These are phyloP conservation scores for Luperina testacea DNA, from an alignment of 2,888 invertebrate species.

Conservation along the genomic window DNA sequence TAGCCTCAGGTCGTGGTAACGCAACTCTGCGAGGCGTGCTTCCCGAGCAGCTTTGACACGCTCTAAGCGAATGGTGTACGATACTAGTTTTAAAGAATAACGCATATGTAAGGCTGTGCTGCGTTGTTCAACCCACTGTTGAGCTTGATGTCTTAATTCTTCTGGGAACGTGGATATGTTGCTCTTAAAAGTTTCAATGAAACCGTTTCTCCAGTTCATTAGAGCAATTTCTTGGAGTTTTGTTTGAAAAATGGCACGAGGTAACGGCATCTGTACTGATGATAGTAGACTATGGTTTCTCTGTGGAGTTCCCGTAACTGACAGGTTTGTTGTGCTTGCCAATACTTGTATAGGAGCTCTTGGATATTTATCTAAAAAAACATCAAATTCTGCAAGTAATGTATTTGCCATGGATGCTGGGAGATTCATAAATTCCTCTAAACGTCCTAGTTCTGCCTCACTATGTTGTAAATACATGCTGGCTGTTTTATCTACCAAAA, in stretches of 20 bases:
- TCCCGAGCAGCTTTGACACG: conserved; percentile 77
- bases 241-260: conserved; percentile 78
- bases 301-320: conserved; percentile 62
- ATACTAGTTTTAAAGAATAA: conserved; percentile 79
- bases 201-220: conserved; percentile 82
- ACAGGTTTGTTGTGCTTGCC: conserved; percentile 40
- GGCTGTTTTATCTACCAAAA: conserved; percentile 73
- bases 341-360: conserved; percentile 50
- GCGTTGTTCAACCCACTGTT: conserved; percentile 80
- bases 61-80: conserved; percentile 80
- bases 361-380: conserved; percentile 80
- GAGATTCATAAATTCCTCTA: conserved; percentile 80
- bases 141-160: conserved; percentile 76
- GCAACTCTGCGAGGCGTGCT: conserved; percentile 75
- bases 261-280: conserved; percentile 62
- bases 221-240: conserved; percentile 78
- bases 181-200: conserved; percentile 80
- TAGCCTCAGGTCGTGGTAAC: conserved; percentile 77
- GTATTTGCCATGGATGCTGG: conserved; percentile 72
- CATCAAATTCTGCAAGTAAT: conserved; percentile 79
- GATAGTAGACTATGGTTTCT: conserved; percentile 20
- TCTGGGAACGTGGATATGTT: conserved; percentile 76
- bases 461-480: conserved; percentile 77
- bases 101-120: conserved; percentile 76
- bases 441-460: conserved; percentile 75